Evolutionary conservation across 2,113 vertebrate genomes (phyloP).

Genomic region (Apaloderma vittatum): DNA sequence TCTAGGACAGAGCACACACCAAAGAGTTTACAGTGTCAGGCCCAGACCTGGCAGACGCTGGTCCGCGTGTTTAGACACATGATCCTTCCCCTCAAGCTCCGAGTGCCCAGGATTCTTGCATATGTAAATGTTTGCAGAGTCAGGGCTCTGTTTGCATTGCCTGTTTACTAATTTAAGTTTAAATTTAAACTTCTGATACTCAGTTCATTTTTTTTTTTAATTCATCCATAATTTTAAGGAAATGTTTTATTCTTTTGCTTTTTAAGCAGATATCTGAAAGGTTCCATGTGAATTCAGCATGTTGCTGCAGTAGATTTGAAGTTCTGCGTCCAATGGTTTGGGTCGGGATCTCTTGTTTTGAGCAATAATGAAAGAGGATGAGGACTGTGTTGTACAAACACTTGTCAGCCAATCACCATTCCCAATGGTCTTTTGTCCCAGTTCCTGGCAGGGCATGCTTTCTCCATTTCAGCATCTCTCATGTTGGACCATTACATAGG

Average conservation of each 20-base stretch:
- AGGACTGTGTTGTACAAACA: not conserved
- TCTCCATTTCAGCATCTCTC: not conserved
- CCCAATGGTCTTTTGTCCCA: not conserved
- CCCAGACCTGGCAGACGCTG: not conserved
- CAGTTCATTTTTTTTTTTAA: not conserved
- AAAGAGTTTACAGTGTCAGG: not conserved
- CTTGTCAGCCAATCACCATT: not conserved
- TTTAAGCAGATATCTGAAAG: not conserved
- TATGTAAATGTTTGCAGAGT: constrained; percentile 23
- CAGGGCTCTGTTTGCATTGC: constrained; percentile 11
- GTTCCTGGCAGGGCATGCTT: not conserved
- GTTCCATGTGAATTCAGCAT: not conserved
- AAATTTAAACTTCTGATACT: constrained; percentile 12
- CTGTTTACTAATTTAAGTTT: constrained; percentile 16
- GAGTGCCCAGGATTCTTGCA: not conserved
- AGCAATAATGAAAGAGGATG: not conserved
- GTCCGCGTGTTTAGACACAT: not conserved
- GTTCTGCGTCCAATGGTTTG: not conserved
- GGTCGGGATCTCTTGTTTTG: not conserved
- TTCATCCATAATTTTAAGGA: not conserved
- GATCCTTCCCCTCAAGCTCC: not conserved
- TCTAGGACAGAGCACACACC: not conserved
- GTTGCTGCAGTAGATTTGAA: not conserved
- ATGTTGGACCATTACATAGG: not conserved
- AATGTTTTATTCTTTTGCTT: not conserved